Evolutionary conservation across 2,113 vertebrate species (phyloP).

Genomic region (Xenus cinereus): DNA sequence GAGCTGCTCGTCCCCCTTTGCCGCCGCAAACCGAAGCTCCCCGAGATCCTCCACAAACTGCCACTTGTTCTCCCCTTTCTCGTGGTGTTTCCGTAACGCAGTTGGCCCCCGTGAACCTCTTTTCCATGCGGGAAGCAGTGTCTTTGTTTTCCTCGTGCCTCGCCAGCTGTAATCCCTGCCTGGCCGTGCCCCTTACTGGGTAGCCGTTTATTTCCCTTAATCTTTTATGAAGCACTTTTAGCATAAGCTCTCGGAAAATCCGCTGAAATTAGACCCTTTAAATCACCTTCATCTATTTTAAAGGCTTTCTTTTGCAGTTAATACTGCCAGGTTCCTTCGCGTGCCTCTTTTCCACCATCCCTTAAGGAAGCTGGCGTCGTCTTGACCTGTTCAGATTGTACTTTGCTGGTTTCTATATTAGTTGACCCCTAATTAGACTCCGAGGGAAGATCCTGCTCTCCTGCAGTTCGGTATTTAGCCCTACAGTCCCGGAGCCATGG

Average conservation of each 20-base stretch:
- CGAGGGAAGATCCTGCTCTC: neutral
- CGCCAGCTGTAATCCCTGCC: neutral
- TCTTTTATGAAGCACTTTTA: constrained; percentile 58
- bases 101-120: neutral
- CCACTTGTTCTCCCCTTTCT: neutral
- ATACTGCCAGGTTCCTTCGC: constrained; percentile 20
- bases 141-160: constrained; percentile 9
- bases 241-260: constrained; percentile 56
- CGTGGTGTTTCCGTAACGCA: fast-evolving
- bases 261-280: constrained; percentile 55
- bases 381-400: constrained; percentile 9
- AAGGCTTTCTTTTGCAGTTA: constrained; percentile 40
- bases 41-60: neutral
- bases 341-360: neutral
- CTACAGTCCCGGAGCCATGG: neutral
- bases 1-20: fast-evolving
- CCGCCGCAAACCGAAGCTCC: neutral
- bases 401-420: neutral
- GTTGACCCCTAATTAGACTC: constrained; percentile 24
- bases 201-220: constrained; percentile 53
- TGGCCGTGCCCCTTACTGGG: neutral
- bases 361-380: neutral
- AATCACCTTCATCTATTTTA: constrained; percentile 66
- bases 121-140: neutral
- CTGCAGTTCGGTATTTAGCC: constrained; percentile 9